These are phyloP conservation scores for Tenualosa thibaudeaui DNA, from an alignment of 2,797 vertebrate species.

Conservation along the genomic window DNA sequence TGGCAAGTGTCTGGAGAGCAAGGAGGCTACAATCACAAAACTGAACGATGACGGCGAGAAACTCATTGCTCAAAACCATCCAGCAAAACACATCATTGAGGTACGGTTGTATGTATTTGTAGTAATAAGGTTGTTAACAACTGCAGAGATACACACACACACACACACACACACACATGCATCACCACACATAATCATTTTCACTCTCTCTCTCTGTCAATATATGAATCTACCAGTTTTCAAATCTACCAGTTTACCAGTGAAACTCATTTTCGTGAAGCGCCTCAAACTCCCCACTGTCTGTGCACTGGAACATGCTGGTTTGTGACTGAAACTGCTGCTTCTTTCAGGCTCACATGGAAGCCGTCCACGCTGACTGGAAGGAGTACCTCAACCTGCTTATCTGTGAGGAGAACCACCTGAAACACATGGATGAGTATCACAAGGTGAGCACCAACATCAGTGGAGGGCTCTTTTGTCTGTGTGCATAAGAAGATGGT, in stretches of 20 bases:
- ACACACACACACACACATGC: background rate
- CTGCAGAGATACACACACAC: background rate
- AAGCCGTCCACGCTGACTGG: constrained; percentile 95
- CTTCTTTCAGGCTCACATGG: constrained; percentile 87
- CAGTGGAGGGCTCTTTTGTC: background rate
- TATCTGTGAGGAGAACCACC: constrained; percentile 97
- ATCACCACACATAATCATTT: background rate
- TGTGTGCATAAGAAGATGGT: background rate
- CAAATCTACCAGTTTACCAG: background rate
- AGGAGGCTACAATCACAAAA: constrained; percentile 86
- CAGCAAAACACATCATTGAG: constrained; percentile 82
- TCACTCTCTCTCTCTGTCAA: background rate
- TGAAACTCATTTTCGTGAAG: background rate
- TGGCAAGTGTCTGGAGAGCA: constrained; percentile 89
- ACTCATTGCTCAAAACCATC: constrained; percentile 80
- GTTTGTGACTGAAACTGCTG: background rate
- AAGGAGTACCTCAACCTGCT: constrained; percentile 97
- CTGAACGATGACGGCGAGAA: constrained; percentile 88
- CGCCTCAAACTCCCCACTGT: background rate
- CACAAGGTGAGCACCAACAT: constrained; percentile 81
- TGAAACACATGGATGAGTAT: constrained; percentile 97
- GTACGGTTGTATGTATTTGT: constrained; percentile 27
- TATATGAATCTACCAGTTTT: background rate
- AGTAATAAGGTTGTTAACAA: background rate
- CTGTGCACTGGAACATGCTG: background rate